Evolutionary conservation across 2,797 vertebrate genomes (phyloP).

Genomic region (Atherinosoma microstoma): DNA sequence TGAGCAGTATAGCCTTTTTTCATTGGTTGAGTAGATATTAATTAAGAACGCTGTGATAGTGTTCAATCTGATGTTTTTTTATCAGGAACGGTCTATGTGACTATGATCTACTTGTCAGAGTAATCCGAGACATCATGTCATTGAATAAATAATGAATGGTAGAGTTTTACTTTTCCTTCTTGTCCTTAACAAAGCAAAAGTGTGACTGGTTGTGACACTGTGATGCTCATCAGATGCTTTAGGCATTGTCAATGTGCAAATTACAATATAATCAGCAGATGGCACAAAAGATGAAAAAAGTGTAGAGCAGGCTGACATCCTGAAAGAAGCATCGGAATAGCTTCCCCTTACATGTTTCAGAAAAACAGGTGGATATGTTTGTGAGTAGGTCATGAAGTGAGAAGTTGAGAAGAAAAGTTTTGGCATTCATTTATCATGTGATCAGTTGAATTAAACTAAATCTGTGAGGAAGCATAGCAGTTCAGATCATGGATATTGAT

Average conservation of each 20-base stretch:
- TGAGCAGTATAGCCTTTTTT: background rate
- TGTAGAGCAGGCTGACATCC: background rate
- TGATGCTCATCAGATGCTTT: background rate
- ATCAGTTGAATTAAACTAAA: background rate
- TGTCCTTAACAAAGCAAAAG: background rate
- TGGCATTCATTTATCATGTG: background rate
- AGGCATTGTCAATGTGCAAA: background rate
- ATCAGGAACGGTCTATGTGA: background rate
- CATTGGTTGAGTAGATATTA: background rate
- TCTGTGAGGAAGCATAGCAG: background rate
- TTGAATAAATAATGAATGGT: background rate
- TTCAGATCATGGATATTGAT: background rate
- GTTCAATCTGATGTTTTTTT: background rate
- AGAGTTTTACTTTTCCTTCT: background rate
- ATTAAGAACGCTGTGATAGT: background rate
- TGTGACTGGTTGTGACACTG: background rate
- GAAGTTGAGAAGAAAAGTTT: background rate
- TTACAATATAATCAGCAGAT: background rate
- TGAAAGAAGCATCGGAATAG: background rate
- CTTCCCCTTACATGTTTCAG: background rate
- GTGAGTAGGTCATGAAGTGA: background rate
- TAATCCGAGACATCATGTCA: background rate
- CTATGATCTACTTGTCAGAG: slow-evolving; percentile 1
- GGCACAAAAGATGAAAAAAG: background rate
- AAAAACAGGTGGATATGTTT: background rate